Percentiles rank a stretch among this genome's conserved stretches.
These are phyloP conservation scores for Haliaeetus leucogaster DNA, from an alignment of 2,113 vertebrate species.

Conservation along the genomic window DNA sequence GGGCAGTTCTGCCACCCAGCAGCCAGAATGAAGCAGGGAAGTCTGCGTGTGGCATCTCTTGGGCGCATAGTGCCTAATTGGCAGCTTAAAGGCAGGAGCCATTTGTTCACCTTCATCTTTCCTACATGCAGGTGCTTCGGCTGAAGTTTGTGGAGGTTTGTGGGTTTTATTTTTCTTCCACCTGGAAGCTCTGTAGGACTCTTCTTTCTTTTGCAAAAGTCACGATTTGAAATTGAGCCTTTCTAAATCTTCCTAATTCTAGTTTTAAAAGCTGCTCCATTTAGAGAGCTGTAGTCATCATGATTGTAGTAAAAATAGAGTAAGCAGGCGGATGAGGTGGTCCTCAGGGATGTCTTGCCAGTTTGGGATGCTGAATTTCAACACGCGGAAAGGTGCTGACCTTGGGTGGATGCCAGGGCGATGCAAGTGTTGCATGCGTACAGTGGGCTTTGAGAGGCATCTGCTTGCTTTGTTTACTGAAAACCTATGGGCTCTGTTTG, in stretches of 20 bases:
- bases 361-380: background rate
- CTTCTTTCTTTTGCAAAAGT: background rate
- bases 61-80: rapidly evolving
- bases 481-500: background rate
- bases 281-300: background rate
- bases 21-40: background rate
- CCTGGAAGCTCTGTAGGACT: background rate
- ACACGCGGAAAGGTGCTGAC: background rate
- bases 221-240: background rate
- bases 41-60: no score
- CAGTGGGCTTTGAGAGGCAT: background rate
- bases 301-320: background rate
- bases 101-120: background rate
- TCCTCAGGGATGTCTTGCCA: background rate
- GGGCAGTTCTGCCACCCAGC: background rate
- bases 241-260: background rate
- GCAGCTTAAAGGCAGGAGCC: background rate
- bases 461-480: background rate
- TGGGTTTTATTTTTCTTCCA: background rate
- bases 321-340: background rate
- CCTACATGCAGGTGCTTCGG: background rate
- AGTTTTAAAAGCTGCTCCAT: background rate
- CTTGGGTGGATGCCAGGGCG: background rate
- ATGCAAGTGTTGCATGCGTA: background rate
- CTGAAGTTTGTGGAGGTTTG: background rate